Percentiles rank a stretch among this genome's conserved stretches.
These are phyloP conservation scores for Drosophila barbarae DNA, from an alignment of 2,888 invertebrate genomes.

Conservation along the genomic window DNA sequence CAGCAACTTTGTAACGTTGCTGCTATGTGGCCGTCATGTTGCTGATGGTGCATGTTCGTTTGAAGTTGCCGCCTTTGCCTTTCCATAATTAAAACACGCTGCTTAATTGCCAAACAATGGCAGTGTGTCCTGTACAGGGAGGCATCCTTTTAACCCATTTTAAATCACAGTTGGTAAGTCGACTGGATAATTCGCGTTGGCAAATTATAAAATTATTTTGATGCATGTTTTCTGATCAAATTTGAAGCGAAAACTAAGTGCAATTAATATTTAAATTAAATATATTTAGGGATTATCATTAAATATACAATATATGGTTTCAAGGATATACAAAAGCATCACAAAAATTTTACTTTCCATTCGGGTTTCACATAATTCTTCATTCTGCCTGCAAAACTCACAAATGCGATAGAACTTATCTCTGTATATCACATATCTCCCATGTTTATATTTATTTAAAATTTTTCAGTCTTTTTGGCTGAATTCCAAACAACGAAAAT, in stretches of 20 bases:
- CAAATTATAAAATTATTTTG: too few relatives aligned
- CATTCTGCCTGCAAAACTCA: constrained; percentile 17
- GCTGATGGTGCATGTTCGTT: constrained; percentile 48
- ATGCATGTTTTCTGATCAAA: too few relatives aligned
- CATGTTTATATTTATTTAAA: constrained; percentile 59
- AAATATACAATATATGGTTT: not conserved
- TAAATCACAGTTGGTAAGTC: constrained; percentile 54
- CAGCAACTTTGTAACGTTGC: constrained; percentile 34
- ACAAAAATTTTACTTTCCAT: not conserved
- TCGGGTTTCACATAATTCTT: not conserved
- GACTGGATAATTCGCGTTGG: constrained; percentile 37
- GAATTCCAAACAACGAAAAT: constrained; percentile 27
- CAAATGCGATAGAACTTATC: constrained; percentile 7
- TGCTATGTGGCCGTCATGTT: constrained; percentile 25
- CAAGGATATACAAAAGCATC: not conserved
- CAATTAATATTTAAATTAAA: not conserved
- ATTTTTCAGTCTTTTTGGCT: constrained; percentile 59
- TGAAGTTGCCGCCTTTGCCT: constrained; percentile 41
- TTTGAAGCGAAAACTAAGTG: not conserved
- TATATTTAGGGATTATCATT: not conserved
- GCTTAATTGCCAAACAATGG: constrained; percentile 60
- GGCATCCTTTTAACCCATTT: constrained; percentile 9
- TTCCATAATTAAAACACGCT: constrained; percentile 58
- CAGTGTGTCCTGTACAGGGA: constrained; percentile 22
- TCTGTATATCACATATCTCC: not conserved